Percentiles rank a stretch among this genome's conserved stretches.
Conservation (phyloP, 2,797 vertebrate species). For the Chelidonichthys spinosus region DNA sequence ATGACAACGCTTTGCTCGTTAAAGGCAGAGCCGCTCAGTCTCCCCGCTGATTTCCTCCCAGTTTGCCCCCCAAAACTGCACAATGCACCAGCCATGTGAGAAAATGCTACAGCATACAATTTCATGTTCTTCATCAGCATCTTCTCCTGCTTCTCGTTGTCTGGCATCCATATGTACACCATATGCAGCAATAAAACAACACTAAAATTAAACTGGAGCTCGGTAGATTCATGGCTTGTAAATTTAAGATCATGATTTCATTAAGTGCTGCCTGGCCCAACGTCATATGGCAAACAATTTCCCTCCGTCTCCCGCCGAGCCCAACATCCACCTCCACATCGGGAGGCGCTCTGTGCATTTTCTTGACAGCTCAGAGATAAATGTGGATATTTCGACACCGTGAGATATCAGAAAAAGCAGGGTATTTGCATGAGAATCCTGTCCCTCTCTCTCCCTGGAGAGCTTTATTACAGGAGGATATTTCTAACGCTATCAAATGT, state of each 20-base stretch:
- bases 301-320: constrained; percentile 46
- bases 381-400: constrained; percentile 69
- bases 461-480: constrained; percentile 81
- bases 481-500: constrained; percentile 82
- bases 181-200: constrained; percentile 49
- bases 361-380: constrained; percentile 72
- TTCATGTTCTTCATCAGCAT: constrained; percentile 22
- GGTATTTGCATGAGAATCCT: constrained; percentile 80
- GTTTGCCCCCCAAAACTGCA: constrained; percentile 24
- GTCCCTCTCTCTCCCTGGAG: constrained; percentile 72
- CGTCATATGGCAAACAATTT: constrained; percentile 55
- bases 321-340: constrained; percentile 61
- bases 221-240: constrained; percentile 59
- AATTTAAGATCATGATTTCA: constrained; percentile 76
- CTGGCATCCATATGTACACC: constrained; percentile 56
- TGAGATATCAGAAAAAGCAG: constrained; percentile 68
- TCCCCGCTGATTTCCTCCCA: constrained; percentile 24
- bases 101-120: constrained; percentile 10
- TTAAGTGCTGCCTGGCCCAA: constrained; percentile 62
- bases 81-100: constrained; percentile 12
- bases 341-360: constrained; percentile 51
- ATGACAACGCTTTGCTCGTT: constrained; percentile 59
- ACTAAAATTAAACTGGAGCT: constrained; percentile 45
- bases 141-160: constrained; percentile 28
- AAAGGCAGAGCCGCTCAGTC: constrained; percentile 38